A percentile compares a stretch with the other conserved stretches of the same genome.
These are phyloP conservation scores for Acanthurus tractus DNA, from an alignment of 2,797 vertebrate species.

Conservation along the genomic window DNA sequence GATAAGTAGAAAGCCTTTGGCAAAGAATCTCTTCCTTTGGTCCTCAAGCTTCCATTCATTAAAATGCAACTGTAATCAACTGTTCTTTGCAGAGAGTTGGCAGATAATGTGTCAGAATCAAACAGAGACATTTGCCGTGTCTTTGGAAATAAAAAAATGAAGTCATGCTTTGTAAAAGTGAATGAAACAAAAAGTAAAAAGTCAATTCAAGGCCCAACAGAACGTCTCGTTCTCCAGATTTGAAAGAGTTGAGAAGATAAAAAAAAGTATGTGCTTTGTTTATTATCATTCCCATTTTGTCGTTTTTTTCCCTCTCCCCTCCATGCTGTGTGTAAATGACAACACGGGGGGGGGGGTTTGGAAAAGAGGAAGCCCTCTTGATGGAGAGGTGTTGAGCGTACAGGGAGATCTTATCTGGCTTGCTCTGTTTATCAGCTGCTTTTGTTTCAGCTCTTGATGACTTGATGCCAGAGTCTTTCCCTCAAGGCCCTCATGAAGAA, in stretches of 20 bases:
- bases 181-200: neutral
- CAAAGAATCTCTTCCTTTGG: slow-evolving; percentile 26
- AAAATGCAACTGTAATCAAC: slow-evolving; percentile 23
- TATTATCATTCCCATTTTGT: slow-evolving; percentile 29
- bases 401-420: slow-evolving; percentile 73
- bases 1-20: slow-evolving; percentile 41
- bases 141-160: slow-evolving; percentile 33
- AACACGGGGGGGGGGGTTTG: slow-evolving; percentile 38
- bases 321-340: slow-evolving; percentile 20
- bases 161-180: slow-evolving; percentile 17
- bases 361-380: slow-evolving; percentile 64
- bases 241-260: slow-evolving; percentile 1
- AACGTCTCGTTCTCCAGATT: slow-evolving; percentile 12
- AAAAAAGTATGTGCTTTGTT: slow-evolving; percentile 10
- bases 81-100: slow-evolving; percentile 17
- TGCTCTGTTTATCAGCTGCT: slow-evolving; percentile 75
- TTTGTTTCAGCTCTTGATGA: slow-evolving; percentile 77
- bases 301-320: neutral
- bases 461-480: slow-evolving; percentile 69
- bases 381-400: slow-evolving; percentile 74
- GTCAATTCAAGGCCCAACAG: neutral
- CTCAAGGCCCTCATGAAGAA: slow-evolving; percentile 53
- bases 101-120: slow-evolving; percentile 46
- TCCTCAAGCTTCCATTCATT: slow-evolving; percentile 15
- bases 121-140: slow-evolving; percentile 23